Conservation (phyloP, 2,888 invertebrate species). For the Cordylochernes scorpioides region DNA sequence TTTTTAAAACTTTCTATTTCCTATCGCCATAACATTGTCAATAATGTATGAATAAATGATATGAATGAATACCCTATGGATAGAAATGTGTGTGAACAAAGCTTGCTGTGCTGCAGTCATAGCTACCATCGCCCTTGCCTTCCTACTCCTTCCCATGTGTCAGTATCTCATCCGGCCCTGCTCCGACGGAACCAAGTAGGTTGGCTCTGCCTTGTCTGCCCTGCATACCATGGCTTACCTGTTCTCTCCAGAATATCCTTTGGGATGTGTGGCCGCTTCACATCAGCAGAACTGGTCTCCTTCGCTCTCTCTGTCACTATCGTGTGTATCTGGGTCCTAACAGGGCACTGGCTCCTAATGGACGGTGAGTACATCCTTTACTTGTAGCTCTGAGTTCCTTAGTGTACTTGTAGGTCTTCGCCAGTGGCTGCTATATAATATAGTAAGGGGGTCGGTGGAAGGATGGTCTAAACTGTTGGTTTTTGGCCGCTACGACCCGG, state of each 20-base stretch:
- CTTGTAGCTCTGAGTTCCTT: conserved; percentile 1
- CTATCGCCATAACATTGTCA: too few relatives aligned
- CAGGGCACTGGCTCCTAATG: conserved; percentile 94
- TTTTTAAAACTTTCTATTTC: too few relatives aligned
- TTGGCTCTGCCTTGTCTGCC: too few relatives aligned
- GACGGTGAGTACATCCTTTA: conserved; percentile 35
- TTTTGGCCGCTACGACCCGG: too few relatives aligned
- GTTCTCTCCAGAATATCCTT: conserved; percentile 38
- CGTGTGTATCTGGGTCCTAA: conserved; percentile 88
- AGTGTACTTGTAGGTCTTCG: too few relatives aligned
- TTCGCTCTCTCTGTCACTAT: conserved; percentile 71
- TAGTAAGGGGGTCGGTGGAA: too few relatives aligned
- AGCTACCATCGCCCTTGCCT: conserved; percentile 84
- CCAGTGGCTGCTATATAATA: too few relatives aligned
- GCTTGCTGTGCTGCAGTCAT: conserved; percentile 32
- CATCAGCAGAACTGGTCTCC: conserved; percentile 72
- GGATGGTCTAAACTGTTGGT: too few relatives aligned
- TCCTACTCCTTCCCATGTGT: conserved; percentile 83
- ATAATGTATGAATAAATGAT: too few relatives aligned
- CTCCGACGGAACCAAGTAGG: conserved; percentile 43
- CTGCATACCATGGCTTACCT: too few relatives aligned
- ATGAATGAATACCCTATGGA: too few relatives aligned
- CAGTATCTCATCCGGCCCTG: conserved; percentile 71
- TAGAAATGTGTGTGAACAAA: too few relatives aligned
- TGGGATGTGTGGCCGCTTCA: conserved; percentile 73